Percentiles rank a stretch among this genome's conserved stretches.
phyloP scores from a whole-genome alignment of 2,797 vertebrate species.

The Microtus obscurus region DNA sequence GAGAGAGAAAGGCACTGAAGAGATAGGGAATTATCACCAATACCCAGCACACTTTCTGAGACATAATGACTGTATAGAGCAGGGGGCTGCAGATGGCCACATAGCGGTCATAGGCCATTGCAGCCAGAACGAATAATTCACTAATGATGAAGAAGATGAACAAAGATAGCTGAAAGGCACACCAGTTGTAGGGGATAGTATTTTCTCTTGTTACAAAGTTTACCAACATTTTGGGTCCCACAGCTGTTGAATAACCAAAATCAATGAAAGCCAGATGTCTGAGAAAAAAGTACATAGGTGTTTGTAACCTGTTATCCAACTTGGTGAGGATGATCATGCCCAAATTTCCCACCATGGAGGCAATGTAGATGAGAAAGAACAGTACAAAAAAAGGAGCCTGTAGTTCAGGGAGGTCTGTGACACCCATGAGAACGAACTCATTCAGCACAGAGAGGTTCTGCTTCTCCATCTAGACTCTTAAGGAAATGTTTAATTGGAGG shows the following conservation, averaged over 20 bases:
- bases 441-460: background rate
- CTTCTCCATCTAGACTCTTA: background rate
- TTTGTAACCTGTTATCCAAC: constrained; percentile 55
- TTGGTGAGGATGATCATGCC: constrained; percentile 67
- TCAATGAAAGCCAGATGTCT: constrained; percentile 62
- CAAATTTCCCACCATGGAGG: constrained; percentile 67
- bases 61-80: constrained; percentile 63
- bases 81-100: constrained; percentile 68
- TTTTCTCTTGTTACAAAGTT: background rate
- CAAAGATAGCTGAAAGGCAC: constrained; percentile 26
- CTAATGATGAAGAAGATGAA: constrained; percentile 60
- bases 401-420: constrained; percentile 31
- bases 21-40: constrained; percentile 29
- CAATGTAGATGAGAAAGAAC: constrained; percentile 59
- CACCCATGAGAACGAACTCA: constrained; percentile 72
- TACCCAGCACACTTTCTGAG: background rate
- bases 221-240: constrained; percentile 61
- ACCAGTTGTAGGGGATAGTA: constrained; percentile 17
- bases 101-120: constrained; percentile 66
- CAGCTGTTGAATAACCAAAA: constrained; percentile 58
- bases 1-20: constrained; percentile 31
- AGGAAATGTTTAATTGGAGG: background rate
- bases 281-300: constrained; percentile 72
- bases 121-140: constrained; percentile 63
- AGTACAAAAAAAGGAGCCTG: constrained; percentile 53